Base-by-base conservation (phyloP, 2,888 invertebrate species). In the Lucinisca nassula region DNA sequence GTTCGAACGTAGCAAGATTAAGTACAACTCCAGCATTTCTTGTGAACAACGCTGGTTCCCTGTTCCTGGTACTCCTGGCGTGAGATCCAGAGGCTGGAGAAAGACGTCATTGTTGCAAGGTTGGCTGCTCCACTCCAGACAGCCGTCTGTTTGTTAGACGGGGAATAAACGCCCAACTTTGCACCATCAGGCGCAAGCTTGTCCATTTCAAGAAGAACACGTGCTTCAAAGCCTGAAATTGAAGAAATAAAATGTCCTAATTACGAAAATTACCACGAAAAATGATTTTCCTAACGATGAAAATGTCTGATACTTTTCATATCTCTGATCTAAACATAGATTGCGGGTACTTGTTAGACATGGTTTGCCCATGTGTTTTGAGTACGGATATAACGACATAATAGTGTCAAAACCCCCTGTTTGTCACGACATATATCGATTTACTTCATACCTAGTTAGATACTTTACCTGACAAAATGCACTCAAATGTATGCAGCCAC, bases 1-100 rank as follows among this genome's bases (percentile, higher is more conserved):
- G n/a, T n/a, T n/a, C n/a, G n/a, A n/a, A n/a, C n/a, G n/a, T n/a
- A 58, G 27, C 58, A 24, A 24, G 14, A 4, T 21, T 67, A 85
- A n/a, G 86, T 86, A 37, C 78, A 79, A 27, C 79, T 83, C 86
- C 86, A 86, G 27, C 86, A 86, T 55, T 79, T 82, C 40, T 79
- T 74, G 40, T 86, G 75, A 14, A 86, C 76, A 24, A 86, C 73
- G 4, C 38, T 35, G 2, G 37, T 21, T 4, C 86, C 86, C 35
- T 75, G 75, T 40, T 86, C 86, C 35, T 82, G 40, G 32, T 82
- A 86, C 38, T 86, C 82, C n/a, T 78, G 45, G 49, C 79, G 49
- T 12, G 86, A 70, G 32, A 86, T 80, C 82, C 82, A 86, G 21
- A 76, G 37, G 1, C 55, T 10, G 3, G 61, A 37, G 72, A 86